These are phyloP conservation scores for Willowsia nigromaculata DNA, from an alignment of 2,888 invertebrate species.

Conservation along the genomic window DNA sequence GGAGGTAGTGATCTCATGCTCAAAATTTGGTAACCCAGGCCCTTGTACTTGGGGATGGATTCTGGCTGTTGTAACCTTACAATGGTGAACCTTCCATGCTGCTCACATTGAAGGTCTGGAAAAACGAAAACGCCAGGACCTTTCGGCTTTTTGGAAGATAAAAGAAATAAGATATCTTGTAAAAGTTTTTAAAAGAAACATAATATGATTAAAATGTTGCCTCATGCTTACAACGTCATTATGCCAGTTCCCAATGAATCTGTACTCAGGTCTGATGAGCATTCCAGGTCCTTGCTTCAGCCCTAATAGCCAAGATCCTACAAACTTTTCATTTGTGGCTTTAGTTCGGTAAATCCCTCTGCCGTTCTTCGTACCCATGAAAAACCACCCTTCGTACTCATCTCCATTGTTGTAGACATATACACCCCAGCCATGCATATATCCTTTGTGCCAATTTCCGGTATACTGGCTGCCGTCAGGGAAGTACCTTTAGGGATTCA, in stretches of 20 bases:
- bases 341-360: constrained; percentile 77
- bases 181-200: no score
- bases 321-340: constrained; percentile 76
- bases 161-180: not conserved
- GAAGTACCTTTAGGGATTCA: constrained; percentile 83
- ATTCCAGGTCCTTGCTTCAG: constrained; percentile 82
- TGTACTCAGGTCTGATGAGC: constrained; percentile 85
- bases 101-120: constrained; percentile 86
- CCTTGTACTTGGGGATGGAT: constrained; percentile 68
- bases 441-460: constrained; percentile 86
- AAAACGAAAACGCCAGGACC: constrained; percentile 89
- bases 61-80: constrained; percentile 82
- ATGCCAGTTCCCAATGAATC: constrained; percentile 88
- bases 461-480: constrained; percentile 93
- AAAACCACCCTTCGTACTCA: constrained; percentile 78
- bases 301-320: constrained; percentile 77
- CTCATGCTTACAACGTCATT: constrained; percentile 82
- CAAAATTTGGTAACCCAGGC: constrained; percentile 74
- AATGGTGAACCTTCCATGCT: constrained; percentile 86
- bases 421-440: constrained; percentile 87
- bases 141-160: constrained; percentile 82
- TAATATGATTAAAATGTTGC: no score
- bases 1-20: constrained; percentile 69
- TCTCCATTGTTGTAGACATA: constrained; percentile 80
- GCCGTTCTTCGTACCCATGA: constrained; percentile 75